A percentile compares a stretch with the other conserved stretches of the same genome.
Conservation (phyloP, 2,797 vertebrate species). For the Bucorvus abyssinicus region DNA sequence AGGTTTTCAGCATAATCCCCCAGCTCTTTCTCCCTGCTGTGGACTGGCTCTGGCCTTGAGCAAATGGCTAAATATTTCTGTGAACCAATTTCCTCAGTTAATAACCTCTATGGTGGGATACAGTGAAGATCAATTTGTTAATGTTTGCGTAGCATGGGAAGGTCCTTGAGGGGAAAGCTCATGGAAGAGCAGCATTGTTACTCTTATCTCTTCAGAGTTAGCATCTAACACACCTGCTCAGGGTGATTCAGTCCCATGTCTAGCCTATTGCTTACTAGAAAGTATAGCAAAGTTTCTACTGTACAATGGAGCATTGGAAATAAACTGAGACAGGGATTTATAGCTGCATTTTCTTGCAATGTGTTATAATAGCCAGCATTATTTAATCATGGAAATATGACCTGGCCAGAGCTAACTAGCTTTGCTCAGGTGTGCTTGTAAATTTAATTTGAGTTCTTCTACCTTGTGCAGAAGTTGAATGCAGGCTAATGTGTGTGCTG, state of each 20-base stretch:
- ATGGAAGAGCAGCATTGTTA: neutral
- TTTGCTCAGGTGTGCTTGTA: constrained; percentile 65
- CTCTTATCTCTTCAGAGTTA: constrained; percentile 20
- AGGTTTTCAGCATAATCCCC: neutral
- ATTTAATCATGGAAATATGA: constrained; percentile 55
- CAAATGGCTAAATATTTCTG: constrained; percentile 5
- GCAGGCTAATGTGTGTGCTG: constrained; percentile 20
- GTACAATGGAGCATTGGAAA: constrained; percentile 6
- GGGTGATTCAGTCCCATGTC: neutral
- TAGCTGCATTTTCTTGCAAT: constrained; percentile 13
- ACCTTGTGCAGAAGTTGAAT: constrained; percentile 41
- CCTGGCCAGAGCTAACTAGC: constrained; percentile 42
- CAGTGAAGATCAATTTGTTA: neutral
- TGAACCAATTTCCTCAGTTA: constrained; percentile 25
- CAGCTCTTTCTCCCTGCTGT: neutral
- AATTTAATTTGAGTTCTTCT: constrained; percentile 60
- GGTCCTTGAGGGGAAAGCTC: neutral
- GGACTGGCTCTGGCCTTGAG: neutral
- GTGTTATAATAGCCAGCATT: constrained; percentile 29
- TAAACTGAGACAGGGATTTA: constrained; percentile 14
- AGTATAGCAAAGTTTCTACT: neutral
- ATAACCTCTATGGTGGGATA: neutral
- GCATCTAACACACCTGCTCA: neutral
- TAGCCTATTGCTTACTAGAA: neutral
- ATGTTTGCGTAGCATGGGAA: neutral